These are phyloP conservation scores for Zygaena filipendulae DNA, from an alignment of 2,888 invertebrate species.

Conservation along the genomic window DNA sequence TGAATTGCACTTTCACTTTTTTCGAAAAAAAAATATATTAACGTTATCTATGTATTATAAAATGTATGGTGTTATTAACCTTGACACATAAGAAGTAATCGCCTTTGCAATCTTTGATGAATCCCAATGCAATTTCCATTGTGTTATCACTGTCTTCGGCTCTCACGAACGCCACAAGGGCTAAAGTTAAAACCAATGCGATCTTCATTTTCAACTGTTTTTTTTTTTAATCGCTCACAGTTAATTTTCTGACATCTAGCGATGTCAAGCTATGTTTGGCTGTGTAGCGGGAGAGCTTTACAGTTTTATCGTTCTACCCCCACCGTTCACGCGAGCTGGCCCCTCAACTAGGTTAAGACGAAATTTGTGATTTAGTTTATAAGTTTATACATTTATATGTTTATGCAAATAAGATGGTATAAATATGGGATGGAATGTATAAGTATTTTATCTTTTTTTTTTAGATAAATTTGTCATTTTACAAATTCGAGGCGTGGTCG, in stretches of 20 bases:
- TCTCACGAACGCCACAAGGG: slow-evolving; percentile 44
- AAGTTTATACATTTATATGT: slow-evolving; percentile 38
- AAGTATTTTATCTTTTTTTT: too few relatives aligned
- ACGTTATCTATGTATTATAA: too few relatives aligned
- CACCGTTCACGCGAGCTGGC: slow-evolving; percentile 20
- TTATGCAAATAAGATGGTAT: slow-evolving; percentile 33
- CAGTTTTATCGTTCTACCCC: slow-evolving; percentile 61
- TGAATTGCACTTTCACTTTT: slow-evolving; percentile 59
- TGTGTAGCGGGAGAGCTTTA: slow-evolving; percentile 33
- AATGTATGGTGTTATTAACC: slow-evolving; percentile 70
- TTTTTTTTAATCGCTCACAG: slow-evolving; percentile 24
- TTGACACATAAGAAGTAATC: slow-evolving; percentile 78
- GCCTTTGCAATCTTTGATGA: slow-evolving; percentile 77
- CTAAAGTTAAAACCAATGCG: slow-evolving; percentile 34
- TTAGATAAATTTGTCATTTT: too few relatives aligned
- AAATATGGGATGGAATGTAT: too few relatives aligned
- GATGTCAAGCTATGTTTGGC: slow-evolving; percentile 59
- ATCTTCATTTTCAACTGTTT: slow-evolving; percentile 40
- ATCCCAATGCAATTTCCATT: slow-evolving; percentile 72
- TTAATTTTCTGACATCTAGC: slow-evolving; percentile 48
- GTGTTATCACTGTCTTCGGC: slow-evolving; percentile 62
- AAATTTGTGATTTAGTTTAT: slow-evolving; percentile 37
- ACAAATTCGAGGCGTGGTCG: too few relatives aligned
- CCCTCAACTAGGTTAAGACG: slow-evolving; percentile 46
- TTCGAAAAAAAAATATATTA: too few relatives aligned